Evolutionary conservation across 2,888 invertebrate species (phyloP), one percentile per base, ranked within the genome.

Genomic region (Eubasilissa splendida): DNA sequence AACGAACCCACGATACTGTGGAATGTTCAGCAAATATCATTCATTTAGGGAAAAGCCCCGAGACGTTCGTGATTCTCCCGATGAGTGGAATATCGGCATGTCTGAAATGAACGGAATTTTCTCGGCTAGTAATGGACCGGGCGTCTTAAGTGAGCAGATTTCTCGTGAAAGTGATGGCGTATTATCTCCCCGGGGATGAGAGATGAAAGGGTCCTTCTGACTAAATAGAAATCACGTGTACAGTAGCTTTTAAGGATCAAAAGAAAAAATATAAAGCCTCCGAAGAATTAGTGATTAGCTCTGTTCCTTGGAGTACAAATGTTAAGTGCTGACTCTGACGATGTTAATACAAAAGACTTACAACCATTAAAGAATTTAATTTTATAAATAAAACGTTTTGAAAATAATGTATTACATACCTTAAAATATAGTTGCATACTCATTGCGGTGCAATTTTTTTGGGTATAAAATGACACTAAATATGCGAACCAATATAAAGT

Each of bases 81-180:
- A 56, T 56, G 58, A 73, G 71, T 33, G 71, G 58, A 14, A 58
- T 73, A 73, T 73, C 56, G 71, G 42, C 58, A 42, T 73, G 22
- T 73, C 33, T 14, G n/a, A 73, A 58, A 73, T 73, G 71, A 56
- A 56, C 31, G 9, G 71, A 73, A 73, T 56, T 58, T 71, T 58
- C 42, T 73, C 12, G 53, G 8, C 42, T 22, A 22, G 71, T 68
- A 70, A 70, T 53, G 53, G 70, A 12, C 71, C 12, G 5, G 3
- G 58, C 58, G 42, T n/a, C 58, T 33, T 73, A 73, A 71, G 56
- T 42, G 71, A 73, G 58, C 33, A 12, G 71, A 73, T 33, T 73
- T 31, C 56, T 56, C 71, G 9, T 56, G 54, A 56, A 73, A 58
- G 58, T 73, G 56, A 54, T 58, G 71, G 71, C 22, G 42, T 42